A percentile compares a stretch with the other conserved stretches of the same genome.
These are phyloP conservation scores for Cremastobaeus sp. DNA, from an alignment of 2,888 invertebrate species.

Conservation along the genomic window DNA sequence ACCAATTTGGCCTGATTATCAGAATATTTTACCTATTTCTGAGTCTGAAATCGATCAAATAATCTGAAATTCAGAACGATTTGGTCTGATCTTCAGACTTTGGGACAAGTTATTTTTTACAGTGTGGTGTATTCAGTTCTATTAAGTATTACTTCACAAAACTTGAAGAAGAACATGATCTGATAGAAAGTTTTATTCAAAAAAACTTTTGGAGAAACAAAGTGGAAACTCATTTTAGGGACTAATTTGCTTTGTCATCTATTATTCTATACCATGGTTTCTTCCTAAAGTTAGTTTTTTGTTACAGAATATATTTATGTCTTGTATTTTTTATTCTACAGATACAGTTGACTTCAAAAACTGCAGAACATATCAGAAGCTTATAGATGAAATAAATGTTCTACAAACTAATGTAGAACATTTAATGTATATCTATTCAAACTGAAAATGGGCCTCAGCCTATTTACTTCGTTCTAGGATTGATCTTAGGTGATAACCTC, in stretches of 20 bases:
- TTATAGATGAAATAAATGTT: slow-evolving; percentile 27
- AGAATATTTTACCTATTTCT: too few relatives aligned
- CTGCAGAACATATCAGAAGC: neutral
- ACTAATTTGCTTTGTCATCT: slow-evolving; percentile 11
- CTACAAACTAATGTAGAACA: slow-evolving; percentile 3
- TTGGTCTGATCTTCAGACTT: too few relatives aligned
- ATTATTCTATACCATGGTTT: slow-evolving; percentile 10
- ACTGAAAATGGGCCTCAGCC: too few relatives aligned
- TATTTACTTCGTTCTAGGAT: slow-evolving; percentile 19
- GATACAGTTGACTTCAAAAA: slow-evolving; percentile 9
- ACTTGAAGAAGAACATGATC: neutral
- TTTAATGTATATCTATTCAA: neutral
- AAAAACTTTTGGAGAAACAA: slow-evolving; percentile 1
- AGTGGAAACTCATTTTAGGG: neutral
- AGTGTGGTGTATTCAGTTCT: neutral
- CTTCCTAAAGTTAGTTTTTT: slow-evolving; percentile 9
- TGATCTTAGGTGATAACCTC: slow-evolving; percentile 9
- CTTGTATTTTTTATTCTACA: slow-evolving; percentile 5
- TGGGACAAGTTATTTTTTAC: too few relatives aligned
- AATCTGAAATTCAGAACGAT: too few relatives aligned
- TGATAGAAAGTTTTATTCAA: slow-evolving; percentile 3
- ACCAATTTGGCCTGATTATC: too few relatives aligned
- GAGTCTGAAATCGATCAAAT: too few relatives aligned
- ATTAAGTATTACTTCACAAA: neutral
- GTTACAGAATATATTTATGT: slow-evolving; percentile 8